Conservation (phyloP, 2,797 vertebrate genomes). For the Falco naumanni region DNA sequence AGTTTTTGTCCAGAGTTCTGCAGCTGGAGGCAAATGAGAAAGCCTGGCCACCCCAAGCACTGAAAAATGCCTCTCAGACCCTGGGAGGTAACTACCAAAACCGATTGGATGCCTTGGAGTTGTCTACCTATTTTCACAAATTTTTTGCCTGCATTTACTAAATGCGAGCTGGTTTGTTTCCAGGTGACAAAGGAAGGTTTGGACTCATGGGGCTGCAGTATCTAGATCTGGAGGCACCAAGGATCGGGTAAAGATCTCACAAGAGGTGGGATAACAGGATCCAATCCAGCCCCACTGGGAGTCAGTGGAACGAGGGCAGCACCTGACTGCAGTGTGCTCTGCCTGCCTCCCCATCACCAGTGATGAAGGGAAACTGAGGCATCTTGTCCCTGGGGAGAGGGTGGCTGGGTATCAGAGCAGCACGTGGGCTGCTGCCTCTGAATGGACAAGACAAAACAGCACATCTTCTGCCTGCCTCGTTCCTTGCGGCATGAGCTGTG, state of each 20-base stretch:
- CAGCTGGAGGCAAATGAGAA: neutral
- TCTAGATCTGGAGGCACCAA: neutral
- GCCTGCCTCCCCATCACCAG: neutral
- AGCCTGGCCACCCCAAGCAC: neutral
- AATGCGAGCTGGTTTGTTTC: neutral
- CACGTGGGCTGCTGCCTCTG: neutral
- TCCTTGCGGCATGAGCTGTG: neutral
- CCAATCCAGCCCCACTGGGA: neutral
- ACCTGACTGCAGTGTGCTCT: neutral
- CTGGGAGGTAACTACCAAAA: neutral
- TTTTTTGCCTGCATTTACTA: neutral
- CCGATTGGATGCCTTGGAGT: too few species aligned
- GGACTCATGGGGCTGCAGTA: rapidly evolving
- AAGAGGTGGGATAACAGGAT: neutral
- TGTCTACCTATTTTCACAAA: neutral
- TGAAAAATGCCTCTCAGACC: neutral
- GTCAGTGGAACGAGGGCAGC: neutral
- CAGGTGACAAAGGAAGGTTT: neutral
- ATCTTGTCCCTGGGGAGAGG: neutral
- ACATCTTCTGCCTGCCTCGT: neutral
- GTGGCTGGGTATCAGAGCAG: neutral
- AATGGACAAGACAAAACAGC: neutral
- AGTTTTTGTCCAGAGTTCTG: neutral
- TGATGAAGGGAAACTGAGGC: neutral
- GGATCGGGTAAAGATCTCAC: neutral